Conservation (phyloP, 2,888 invertebrate species). For the Cataglyphis albicans region DNA sequence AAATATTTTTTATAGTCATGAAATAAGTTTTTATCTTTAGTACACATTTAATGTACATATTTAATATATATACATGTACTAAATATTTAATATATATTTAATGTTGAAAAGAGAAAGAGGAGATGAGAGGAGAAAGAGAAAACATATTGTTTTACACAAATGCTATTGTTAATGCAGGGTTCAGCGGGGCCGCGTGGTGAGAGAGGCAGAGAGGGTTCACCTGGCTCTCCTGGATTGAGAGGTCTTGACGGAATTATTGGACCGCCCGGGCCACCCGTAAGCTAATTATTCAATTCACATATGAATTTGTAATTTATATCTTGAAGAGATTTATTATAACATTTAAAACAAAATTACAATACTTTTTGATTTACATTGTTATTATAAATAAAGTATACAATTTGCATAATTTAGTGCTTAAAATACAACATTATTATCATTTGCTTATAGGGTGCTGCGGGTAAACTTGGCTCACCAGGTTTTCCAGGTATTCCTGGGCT, state of each 20-base stretch:
- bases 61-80: too few species aligned
- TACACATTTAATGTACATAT: not conserved
- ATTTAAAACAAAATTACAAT: not conserved
- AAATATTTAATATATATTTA: not conserved
- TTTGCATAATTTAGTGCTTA: constrained; percentile 6
- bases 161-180: constrained; percentile 87
- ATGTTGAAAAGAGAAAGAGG: not conserved
- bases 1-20: not conserved
- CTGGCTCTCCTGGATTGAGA: constrained; percentile 92
- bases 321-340: not conserved
- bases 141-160: constrained; percentile 13
- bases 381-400: constrained; percentile 21
- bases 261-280: constrained; percentile 91
- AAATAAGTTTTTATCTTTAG: not conserved
- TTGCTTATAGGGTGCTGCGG: constrained; percentile 90
- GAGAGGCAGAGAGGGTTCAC: constrained; percentile 93
- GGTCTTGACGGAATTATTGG: constrained; percentile 93
- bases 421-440: constrained; percentile 1
- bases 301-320: not conserved
- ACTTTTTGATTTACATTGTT: constrained; percentile 8
- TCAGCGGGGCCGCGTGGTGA: constrained; percentile 93
- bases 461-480: constrained; percentile 94
- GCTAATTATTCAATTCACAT: constrained; percentile 14
- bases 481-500: constrained; percentile 93
- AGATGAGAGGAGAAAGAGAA: not conserved